Conservation (phyloP, 1,140 invertebrate genomes). For the Pseudomyrmex sp. region DNA sequence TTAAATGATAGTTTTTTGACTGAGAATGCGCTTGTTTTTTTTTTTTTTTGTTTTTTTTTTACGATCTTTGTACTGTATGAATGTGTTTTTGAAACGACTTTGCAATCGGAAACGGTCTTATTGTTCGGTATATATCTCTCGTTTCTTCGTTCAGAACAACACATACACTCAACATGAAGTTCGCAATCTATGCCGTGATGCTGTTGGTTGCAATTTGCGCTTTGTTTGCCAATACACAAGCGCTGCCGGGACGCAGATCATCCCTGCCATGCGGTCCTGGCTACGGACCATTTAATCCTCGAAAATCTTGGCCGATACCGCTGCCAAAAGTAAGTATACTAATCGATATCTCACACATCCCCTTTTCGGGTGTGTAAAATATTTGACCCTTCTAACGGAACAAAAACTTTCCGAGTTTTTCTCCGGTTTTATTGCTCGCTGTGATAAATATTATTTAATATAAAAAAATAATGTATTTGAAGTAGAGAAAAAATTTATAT, state of each 20-base stretch:
- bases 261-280: background rate
- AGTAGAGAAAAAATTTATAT: too few relatives aligned
- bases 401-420: background rate
- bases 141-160: slow-evolving; percentile 25
- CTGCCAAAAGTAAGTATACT: slow-evolving; percentile 41
- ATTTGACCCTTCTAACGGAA: background rate
- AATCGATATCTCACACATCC: slow-evolving; percentile 13
- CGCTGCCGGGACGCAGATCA: background rate
- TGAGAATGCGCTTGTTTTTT: too few relatives aligned
- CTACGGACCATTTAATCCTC: slow-evolving; percentile 56
- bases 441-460: too few relatives aligned
- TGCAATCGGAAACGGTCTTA: background rate
- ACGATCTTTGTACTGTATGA: too few relatives aligned
- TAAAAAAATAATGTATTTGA: too few relatives aligned
- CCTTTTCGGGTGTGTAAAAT: background rate
- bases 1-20: background rate
- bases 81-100: too few relatives aligned
- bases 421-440: too few relatives aligned
- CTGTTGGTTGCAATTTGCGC: slow-evolving; percentile 37
- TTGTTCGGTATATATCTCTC: background rate
- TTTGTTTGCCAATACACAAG: slow-evolving; percentile 43
- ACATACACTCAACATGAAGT: slow-evolving; percentile 41
- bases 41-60: too few relatives aligned
- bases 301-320: slow-evolving; percentile 2
- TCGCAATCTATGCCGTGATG: slow-evolving; percentile 18